Evolutionary conservation across 2,888 invertebrate genomes (phyloP).

Genomic region (Drosophila dives): DNA sequence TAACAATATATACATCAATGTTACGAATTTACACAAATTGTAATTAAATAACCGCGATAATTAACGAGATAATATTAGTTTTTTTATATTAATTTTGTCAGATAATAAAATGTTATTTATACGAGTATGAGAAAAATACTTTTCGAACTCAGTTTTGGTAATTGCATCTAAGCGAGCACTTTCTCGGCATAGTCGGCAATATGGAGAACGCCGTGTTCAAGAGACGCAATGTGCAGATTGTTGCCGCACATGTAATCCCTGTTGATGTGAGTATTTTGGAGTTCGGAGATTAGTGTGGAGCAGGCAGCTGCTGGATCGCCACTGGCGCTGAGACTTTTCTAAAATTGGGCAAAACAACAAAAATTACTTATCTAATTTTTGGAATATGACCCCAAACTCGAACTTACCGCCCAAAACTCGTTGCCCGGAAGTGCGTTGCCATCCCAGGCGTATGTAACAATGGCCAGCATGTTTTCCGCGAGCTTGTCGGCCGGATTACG

Average conservation of each 20-base stretch:
- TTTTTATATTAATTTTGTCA: too few species aligned
- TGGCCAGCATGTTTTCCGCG: slow-evolving; percentile 82
- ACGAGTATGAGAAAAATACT: not conserved
- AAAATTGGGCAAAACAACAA: not conserved
- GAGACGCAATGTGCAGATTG: slow-evolving; percentile 86
- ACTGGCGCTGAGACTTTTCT: slow-evolving; percentile 70
- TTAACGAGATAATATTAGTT: too few species aligned
- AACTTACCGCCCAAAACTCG: slow-evolving; percentile 88
- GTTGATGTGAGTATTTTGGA: slow-evolving; percentile 86
- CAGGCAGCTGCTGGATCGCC: slow-evolving; percentile 87
- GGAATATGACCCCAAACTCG: not conserved
- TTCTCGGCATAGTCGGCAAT: slow-evolving; percentile 73
- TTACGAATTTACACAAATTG: too few species aligned
- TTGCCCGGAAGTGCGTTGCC: slow-evolving; percentile 90
- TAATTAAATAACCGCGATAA: not conserved
- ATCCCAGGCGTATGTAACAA: slow-evolving; percentile 90
- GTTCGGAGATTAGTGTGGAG: slow-evolving; percentile 86
- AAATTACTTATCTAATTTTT: not conserved
- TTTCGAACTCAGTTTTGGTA: not conserved
- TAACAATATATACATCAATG: too few species aligned
- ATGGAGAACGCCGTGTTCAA: slow-evolving; percentile 80
- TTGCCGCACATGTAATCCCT: slow-evolving; percentile 85
- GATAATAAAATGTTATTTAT: not conserved
- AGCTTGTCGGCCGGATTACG: slow-evolving; percentile 87
- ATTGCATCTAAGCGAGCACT: not conserved